Base-by-base conservation (phyloP, 2,113 vertebrate species). In the Rissa tridactyla region DNA sequence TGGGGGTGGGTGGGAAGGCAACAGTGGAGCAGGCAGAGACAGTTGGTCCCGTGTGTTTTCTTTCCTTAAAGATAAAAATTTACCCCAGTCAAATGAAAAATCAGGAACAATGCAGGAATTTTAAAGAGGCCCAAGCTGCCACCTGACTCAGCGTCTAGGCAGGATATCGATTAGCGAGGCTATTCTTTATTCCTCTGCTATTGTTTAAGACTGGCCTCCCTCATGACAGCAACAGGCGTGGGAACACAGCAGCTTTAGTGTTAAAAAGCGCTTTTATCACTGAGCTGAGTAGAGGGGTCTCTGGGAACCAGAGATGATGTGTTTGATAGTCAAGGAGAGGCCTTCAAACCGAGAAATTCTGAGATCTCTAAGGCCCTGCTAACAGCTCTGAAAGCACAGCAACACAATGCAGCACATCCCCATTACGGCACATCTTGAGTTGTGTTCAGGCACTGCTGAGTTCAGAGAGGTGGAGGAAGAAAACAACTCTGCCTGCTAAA, bases 111-210 rank as follows among this genome's bases (percentile, higher is more conserved):
- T 94, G 96, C 7, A 83, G 85, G 95, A 95, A 86, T 93, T 96
- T 97, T 95, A 86, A 93, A 97, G 95, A 93, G 89, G 91, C 92
- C 73, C n/a, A 44, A 81, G 88, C 94, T 96, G 94, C 94, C 94
- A 96, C 94, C 94, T 96, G 95, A 97, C 82, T 97, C 96, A 97
- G 96, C 88, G 94, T 97, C 97, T 98, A 29, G 96, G 97, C 97
- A 97, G 97, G 96, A 98, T 97, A 97, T 98, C 5, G 92, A 97
- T 97, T 96, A 95, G 96, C 5, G 4, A 75, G 94, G 71, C 96
- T 95, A 98, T 97, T 98, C 97, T 97, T 98, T 86, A 95, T 75
- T 88, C 75, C 90, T 94, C 90, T 92, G 78, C 97, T 90, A 98
- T 98, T 97, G 97, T 98, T 97, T 64, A 15, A 78, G 85, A 27